A percentile compares a stretch with the other conserved stretches of the same genome.
Conservation (phyloP, 2,888 invertebrate genomes). For the Mythimna ferrago region DNA sequence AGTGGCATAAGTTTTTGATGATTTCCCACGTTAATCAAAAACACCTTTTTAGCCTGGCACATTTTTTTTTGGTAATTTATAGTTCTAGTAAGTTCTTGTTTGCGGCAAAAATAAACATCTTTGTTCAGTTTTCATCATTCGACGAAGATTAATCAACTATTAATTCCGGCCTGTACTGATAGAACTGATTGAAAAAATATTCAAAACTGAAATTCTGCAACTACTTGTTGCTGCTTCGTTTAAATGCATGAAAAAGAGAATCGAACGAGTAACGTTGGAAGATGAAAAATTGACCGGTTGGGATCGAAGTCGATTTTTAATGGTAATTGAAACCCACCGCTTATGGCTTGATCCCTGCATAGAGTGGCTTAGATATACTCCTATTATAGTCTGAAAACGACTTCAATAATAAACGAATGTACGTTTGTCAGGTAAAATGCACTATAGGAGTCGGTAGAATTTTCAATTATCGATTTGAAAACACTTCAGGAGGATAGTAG, state of each 20-base stretch:
- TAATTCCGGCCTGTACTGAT: conserved; percentile 3
- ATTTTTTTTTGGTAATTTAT: no score
- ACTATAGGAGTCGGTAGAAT: neutral
- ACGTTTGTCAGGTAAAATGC: conserved; percentile 1
- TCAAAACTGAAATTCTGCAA: conserved; percentile 37
- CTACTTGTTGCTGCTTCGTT: conserved; percentile 57
- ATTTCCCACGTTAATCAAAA: no score
- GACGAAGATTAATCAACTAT: conserved; percentile 20
- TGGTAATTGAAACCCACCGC: conserved; percentile 49
- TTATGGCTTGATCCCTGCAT: conserved; percentile 44
- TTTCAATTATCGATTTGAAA: neutral
- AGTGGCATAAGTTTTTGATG: no score
- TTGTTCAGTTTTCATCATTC: conserved; percentile 1
- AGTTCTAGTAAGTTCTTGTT: no score
- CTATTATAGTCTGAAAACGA: conserved; percentile 40
- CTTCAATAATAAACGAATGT: conserved; percentile 49
- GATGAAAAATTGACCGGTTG: conserved; percentile 38
- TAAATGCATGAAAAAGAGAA: conserved; percentile 57
- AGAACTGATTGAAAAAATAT: conserved; percentile 34
- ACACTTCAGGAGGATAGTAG: neutral
- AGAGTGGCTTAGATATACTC: conserved; percentile 42
- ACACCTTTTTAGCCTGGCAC: no score
- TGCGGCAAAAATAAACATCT: neutral
- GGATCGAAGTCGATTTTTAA: conserved; percentile 26
- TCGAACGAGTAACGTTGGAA: conserved; percentile 26